phyloP scores from a whole-genome alignment of 2,113 vertebrate species.

The Pygoscelis antarcticus region DNA sequence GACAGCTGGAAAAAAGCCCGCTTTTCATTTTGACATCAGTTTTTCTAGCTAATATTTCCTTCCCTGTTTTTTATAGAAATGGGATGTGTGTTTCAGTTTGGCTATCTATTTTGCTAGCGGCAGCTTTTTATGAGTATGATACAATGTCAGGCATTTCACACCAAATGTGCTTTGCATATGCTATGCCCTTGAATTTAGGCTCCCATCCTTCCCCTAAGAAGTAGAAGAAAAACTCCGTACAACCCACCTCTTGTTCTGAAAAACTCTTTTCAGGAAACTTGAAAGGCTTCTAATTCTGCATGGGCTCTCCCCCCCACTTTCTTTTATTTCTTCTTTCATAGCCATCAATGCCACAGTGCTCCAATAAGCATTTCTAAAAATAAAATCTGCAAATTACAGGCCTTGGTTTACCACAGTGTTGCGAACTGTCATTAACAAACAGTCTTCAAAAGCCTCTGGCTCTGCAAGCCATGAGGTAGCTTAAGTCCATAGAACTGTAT shows the following conservation, averaged over 20 bases:
- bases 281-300: constrained; percentile 37
- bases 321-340: constrained; percentile 35
- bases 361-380: constrained; percentile 62
- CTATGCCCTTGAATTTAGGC: constrained; percentile 11
- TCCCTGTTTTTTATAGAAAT: neutral
- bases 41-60: neutral
- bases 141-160: constrained; percentile 14
- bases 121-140: constrained; percentile 32
- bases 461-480: neutral
- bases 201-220: neutral
- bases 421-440: constrained; percentile 40
- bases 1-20: neutral
- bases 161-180: neutral
- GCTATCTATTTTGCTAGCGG: neutral
- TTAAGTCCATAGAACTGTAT: neutral
- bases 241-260: constrained; percentile 17
- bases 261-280: constrained; percentile 40
- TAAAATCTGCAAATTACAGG: constrained; percentile 62
- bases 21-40: neutral
- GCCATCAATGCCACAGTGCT: constrained; percentile 7
- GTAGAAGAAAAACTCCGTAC: neutral
- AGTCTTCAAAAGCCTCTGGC: neutral
- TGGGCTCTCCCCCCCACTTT: neutral
- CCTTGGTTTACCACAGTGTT: constrained; percentile 15
- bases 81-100: neutral